Conservation (phyloP, 37 sponge, comb jelly and placozoan genomes). For the Mnemiopsis leidyi region DNA sequence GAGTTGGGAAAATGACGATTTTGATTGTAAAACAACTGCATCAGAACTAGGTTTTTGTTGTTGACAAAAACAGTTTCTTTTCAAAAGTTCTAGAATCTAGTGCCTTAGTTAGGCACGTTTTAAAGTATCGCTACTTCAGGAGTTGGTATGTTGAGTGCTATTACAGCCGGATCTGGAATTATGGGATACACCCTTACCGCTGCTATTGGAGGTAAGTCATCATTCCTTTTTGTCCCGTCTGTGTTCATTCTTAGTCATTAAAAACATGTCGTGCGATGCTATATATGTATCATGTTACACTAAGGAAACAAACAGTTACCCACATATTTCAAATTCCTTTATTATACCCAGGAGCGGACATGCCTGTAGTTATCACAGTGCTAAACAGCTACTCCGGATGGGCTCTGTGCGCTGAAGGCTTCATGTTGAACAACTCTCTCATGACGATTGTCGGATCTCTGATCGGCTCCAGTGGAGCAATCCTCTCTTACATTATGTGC, state of each 20-base stretch:
- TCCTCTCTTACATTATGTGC: constrained; percentile 98
- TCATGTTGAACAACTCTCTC: constrained; percentile 87
- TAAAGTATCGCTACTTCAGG: background rate
- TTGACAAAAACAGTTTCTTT: background rate
- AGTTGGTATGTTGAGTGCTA: constrained; percentile 71
- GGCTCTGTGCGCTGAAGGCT: constrained; percentile 94
- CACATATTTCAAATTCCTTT: background rate
- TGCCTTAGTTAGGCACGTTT: background rate
- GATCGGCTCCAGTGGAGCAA: constrained; percentile 92
- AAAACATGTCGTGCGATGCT: no score
- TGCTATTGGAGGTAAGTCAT: constrained; percentile 77
- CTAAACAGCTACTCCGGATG: constrained; percentile 97
- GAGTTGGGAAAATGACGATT: background rate
- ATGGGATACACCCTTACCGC: constrained; percentile 88
- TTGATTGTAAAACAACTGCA: background rate
- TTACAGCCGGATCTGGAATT: constrained; percentile 79
- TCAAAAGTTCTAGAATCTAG: background rate
- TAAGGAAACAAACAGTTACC: background rate
- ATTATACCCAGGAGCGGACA: constrained; percentile 79
- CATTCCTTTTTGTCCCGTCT: no score
- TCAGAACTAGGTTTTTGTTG: background rate
- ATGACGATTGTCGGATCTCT: constrained; percentile 91
- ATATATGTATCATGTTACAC: background rate
- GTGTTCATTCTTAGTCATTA: no score
- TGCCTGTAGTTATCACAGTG: constrained; percentile 95